These are phyloP conservation scores for Tenodera sinensis DNA, from an alignment of 2,888 invertebrate species.

Conservation along the genomic window DNA sequence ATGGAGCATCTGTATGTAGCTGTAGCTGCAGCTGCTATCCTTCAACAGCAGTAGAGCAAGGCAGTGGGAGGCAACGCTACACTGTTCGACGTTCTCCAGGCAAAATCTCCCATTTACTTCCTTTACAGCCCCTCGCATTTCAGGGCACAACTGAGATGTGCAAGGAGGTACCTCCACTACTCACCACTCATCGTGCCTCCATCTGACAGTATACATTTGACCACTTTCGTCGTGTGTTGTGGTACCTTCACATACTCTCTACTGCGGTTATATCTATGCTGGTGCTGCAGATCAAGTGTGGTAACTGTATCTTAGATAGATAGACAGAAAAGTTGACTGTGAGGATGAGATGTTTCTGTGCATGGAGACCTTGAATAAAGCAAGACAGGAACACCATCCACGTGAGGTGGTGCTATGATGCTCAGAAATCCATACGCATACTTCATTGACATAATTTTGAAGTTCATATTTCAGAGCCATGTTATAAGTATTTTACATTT, in stretches of 20 bases:
- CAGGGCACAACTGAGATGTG: conserved; percentile 25
- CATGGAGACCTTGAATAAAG: neutral
- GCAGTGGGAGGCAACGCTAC: conserved; percentile 45
- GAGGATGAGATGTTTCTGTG: neutral
- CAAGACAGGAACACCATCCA: neutral
- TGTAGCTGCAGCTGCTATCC: conserved; percentile 48
- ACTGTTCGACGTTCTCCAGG: conserved; percentile 53
- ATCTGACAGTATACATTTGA: conserved; percentile 39
- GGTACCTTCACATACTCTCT: neutral
- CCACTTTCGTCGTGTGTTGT: neutral
- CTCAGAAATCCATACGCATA: conserved; percentile 13
- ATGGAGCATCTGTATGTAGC: conserved; percentile 47
- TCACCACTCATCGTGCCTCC: conserved; percentile 45
- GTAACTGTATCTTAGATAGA: too few relatives aligned
- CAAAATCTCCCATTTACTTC: conserved; percentile 52
- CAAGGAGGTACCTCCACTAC: conserved; percentile 39
- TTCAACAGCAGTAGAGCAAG: conserved; percentile 37
- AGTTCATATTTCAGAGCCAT: conserved; percentile 22
- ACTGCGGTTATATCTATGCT: neutral
- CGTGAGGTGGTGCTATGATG: conserved; percentile 21
- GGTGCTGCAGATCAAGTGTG: neutral
- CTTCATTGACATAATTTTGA: conserved; percentile 23
- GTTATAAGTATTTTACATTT: conserved; percentile 19
- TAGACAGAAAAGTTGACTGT: too few relatives aligned
- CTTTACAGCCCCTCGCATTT: conserved; percentile 45